Conservation (phyloP, 2,113 vertebrate genomes). For the Xenotilapia leptura region DNA sequence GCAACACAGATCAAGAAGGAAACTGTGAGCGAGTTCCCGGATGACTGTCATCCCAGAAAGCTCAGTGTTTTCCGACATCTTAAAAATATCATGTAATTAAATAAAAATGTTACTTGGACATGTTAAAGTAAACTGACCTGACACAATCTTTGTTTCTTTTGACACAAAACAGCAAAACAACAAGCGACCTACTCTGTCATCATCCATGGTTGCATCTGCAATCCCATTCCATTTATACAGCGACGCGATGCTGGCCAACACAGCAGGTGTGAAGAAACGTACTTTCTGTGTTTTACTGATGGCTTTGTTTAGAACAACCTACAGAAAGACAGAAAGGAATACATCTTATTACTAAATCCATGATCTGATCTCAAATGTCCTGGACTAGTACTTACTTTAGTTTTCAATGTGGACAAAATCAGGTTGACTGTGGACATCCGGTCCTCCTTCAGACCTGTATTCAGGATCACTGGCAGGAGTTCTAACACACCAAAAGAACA, state of each 20-base stretch:
- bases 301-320: constrained; percentile 85
- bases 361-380: not conserved
- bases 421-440: constrained; percentile 83
- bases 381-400: constrained; percentile 69
- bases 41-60: constrained; percentile 73
- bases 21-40: constrained; percentile 81
- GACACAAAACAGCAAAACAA: not conserved
- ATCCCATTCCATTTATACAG: constrained; percentile 92
- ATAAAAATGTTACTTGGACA: not conserved
- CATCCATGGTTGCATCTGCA: constrained; percentile 72
- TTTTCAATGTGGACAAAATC: constrained; percentile 82
- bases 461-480: constrained; percentile 84
- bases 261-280: constrained; percentile 81
- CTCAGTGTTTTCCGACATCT: constrained; percentile 56
- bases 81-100: not conserved
- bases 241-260: constrained; percentile 79
- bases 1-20: constrained; percentile 88
- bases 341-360: not conserved
- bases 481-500: constrained; percentile 63
- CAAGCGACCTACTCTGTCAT: constrained; percentile 59
- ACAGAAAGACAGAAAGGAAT: not conserved
- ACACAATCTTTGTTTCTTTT: not conserved
- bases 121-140: not conserved
- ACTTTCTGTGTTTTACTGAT: constrained; percentile 94
- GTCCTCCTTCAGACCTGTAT: constrained; percentile 85